Evolutionary conservation across 2,888 invertebrate genomes (phyloP), one percentile per base, ranked within the genome.

Genomic region (Pollenia labialis): DNA sequence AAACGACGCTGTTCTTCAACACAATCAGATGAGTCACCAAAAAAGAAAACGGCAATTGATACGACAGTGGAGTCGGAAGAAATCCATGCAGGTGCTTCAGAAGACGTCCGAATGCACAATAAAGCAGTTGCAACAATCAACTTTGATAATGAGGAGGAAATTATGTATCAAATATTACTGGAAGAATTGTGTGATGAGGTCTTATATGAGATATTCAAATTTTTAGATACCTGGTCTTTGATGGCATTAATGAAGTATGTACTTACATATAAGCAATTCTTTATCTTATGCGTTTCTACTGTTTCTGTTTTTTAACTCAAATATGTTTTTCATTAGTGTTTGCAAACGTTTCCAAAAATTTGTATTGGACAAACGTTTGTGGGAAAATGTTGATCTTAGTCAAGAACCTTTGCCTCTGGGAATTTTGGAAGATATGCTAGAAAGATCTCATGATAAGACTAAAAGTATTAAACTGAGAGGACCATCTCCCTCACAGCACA

Each of bases 141-240:
- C 42, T 14, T 10, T 88, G 16, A 88, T 48, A 88, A 89, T 86
- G 85, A 52, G 12, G 40, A 40, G 6, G 50, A 58, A 42, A 44
- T 40, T 2, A 42, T 58, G 52, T 18, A 44, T 11, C 81, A 76
- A 64, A 89, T 90, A 60, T 85, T 86, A 23, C 82, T 93, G 76
- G 89, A 90, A 16, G 89, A 89, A 42, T 90, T 93, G 66, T 91
- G 93, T 81, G 92, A 93, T 89, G 93, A 93, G 85, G 82, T 93
- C 48, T 89, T 93, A 0, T 90, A 91, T 72, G 92, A 93, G 87
- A 93, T 93, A 72, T 91, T 93, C 14, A 91, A 91, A 75, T 89
- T 92, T 90, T 87, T 93, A 80, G 93, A 93, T 86, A 89, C 92
- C 3, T 90, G 91, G 76, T 89, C 92, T 8, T 88, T 93, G 50